Evolutionary conservation across 2,797 vertebrate species (phyloP).

Genomic region (Sebastes kiyomatsui): DNA sequence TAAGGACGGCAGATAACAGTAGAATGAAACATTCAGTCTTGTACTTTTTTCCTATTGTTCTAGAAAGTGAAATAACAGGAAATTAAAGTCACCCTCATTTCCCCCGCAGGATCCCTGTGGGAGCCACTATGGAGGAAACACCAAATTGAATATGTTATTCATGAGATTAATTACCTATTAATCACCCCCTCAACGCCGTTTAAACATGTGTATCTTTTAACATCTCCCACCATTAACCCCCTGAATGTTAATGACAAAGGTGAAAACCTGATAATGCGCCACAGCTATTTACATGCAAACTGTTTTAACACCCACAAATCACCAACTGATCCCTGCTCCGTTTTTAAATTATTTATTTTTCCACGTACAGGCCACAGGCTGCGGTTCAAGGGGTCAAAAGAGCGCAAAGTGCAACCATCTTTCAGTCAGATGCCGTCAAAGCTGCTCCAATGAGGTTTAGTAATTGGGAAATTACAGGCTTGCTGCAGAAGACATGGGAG

Average conservation of each 20-base stretch:
- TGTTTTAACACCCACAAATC: slow-evolving; percentile 22
- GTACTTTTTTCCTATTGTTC: slow-evolving; percentile 12
- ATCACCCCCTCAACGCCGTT: slow-evolving; percentile 2
- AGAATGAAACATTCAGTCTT: not conserved
- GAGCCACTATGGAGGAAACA: slow-evolving; percentile 28
- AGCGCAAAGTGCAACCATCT: slow-evolving; percentile 17
- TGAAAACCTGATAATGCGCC: slow-evolving; percentile 21
- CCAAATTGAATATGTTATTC: slow-evolving; percentile 28
- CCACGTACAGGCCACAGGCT: not conserved
- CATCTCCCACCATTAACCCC: slow-evolving; percentile 18
- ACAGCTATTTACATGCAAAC: slow-evolving; percentile 30
- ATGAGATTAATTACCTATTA: slow-evolving; percentile 25
- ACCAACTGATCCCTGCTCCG: not conserved
- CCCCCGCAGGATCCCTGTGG: not conserved
- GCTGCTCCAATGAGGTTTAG: slow-evolving; percentile 45
- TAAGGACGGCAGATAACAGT: not conserved
- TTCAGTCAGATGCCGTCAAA: slow-evolving; percentile 42
- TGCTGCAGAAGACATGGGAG: slow-evolving; percentile 43
- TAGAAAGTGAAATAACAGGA: slow-evolving; percentile 39
- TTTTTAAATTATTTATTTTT: slow-evolving; percentile 28
- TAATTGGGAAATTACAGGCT: slow-evolving; percentile 67
- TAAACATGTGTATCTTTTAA: slow-evolving; percentile 6
- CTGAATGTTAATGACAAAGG: slow-evolving; percentile 42
- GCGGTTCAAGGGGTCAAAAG: slow-evolving; percentile 20
- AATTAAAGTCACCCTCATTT: slow-evolving; percentile 35